Conservation (phyloP, 2,888 invertebrate species). For the Calameuta pallipes region DNA sequence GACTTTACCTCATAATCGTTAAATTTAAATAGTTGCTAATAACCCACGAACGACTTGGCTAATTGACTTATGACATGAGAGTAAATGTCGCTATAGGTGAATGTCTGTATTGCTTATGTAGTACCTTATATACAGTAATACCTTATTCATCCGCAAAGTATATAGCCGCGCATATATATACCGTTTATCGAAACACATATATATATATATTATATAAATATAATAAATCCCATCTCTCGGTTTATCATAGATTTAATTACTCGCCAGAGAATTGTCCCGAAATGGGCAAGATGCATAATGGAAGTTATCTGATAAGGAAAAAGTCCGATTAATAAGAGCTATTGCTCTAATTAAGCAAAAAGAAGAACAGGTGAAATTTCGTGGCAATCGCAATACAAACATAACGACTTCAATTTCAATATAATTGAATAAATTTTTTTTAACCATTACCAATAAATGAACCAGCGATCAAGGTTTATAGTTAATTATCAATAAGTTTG, state of each 20-base stretch:
- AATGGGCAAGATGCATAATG: background rate
- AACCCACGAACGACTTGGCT: background rate
- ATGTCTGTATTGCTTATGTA: background rate
- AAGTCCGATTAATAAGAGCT: background rate
- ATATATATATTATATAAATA: background rate
- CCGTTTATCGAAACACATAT: background rate
- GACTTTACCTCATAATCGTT: background rate
- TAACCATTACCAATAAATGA: background rate
- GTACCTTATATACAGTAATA: background rate
- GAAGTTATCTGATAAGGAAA: background rate
- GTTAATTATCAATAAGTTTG: background rate
- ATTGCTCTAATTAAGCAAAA: background rate
- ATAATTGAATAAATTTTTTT: background rate
- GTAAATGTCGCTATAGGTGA: background rate
- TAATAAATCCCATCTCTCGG: background rate
- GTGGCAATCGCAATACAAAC: background rate
- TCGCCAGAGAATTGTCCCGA: background rate
- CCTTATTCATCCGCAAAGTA: background rate
- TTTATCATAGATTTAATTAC: background rate
- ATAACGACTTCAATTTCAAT: background rate
- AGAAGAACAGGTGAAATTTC: background rate
- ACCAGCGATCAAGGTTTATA: background rate
- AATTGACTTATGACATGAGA: background rate
- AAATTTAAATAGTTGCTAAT: background rate
- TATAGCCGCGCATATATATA: background rate